phyloP scores from a whole-genome alignment of 2,113 vertebrate species.

The Serranochromis macrocephalus region DNA sequence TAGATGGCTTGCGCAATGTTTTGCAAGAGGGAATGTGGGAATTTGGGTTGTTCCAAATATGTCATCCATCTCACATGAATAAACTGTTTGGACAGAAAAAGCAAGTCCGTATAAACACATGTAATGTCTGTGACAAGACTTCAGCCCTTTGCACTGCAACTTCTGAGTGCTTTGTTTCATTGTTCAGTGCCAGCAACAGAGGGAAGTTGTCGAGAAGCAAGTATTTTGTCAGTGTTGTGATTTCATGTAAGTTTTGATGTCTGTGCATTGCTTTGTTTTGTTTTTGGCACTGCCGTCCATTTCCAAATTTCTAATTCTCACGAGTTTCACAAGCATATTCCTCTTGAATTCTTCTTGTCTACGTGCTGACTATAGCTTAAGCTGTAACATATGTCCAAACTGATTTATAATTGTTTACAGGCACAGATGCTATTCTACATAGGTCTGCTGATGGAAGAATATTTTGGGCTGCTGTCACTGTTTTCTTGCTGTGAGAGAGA shows the following conservation, averaged over 20 bases:
- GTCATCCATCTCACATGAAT: conserved; percentile 30
- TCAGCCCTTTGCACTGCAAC: not conserved
- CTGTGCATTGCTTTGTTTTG: conserved; percentile 6
- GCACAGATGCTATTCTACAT: conserved; percentile 15
- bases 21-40: conserved; percentile 27
- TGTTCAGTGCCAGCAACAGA: not conserved
- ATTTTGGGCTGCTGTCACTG: not conserved
- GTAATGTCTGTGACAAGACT: not conserved
- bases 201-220: not conserved
- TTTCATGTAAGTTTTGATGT: not conserved
- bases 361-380: not conserved
- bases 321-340: not conserved
- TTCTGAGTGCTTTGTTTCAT: conserved; percentile 23
- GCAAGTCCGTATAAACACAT: not conserved
- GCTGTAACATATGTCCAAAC: not conserved
- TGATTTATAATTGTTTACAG: conserved; percentile 12
- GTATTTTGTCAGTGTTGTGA: not conserved
- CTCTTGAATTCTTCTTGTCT: not conserved
- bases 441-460: conserved; percentile 17
- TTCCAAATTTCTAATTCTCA: not conserved
- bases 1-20: not conserved
- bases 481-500: not conserved
- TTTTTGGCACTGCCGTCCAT: not conserved
- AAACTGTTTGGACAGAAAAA: conserved; percentile 53
- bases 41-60: conserved; percentile 36